Percentiles rank a stretch among this genome's conserved stretches.
Evolutionary conservation across 2,113 vertebrate genomes (phyloP).

Genomic region (Xenotilapia flavipinnis): DNA sequence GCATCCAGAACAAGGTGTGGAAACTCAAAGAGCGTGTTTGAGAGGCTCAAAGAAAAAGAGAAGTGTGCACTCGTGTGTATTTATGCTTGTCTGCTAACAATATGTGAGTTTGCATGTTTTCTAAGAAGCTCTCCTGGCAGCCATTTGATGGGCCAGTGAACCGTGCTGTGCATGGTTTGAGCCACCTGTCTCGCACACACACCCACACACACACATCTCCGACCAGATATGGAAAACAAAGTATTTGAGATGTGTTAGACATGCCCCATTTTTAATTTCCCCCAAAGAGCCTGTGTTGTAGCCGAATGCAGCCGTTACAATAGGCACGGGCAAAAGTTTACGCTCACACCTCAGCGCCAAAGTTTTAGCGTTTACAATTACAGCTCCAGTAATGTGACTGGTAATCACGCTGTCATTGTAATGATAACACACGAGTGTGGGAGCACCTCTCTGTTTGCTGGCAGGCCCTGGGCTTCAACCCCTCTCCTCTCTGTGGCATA

Average conservation of each 20-base stretch:
- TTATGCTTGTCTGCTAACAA: slow-evolving; percentile 10
- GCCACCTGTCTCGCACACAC: slow-evolving; percentile 33
- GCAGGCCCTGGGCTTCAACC: background rate
- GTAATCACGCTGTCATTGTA: background rate
- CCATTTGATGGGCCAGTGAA: slow-evolving; percentile 38
- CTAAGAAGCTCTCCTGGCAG: slow-evolving; percentile 32
- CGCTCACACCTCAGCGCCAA: background rate
- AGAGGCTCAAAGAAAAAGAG: background rate
- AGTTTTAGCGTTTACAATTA: background rate
- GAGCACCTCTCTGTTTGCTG: background rate
- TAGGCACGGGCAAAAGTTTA: background rate
- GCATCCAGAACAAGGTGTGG: background rate
- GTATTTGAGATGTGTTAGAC: background rate
- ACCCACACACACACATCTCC: background rate
- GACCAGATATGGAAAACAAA: background rate
- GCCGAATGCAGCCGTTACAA: background rate
- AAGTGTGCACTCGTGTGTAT: background rate
- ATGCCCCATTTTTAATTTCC: background rate
- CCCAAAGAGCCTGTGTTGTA: background rate
- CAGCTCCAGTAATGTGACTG: background rate
- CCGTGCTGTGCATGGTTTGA: slow-evolving; percentile 17
- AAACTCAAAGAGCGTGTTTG: background rate
- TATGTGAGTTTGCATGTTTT: slow-evolving; percentile 26
- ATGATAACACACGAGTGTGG: background rate
- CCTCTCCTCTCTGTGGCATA: background rate